These are phyloP conservation scores for Dolomedes plantarius DNA, from an alignment of 2,888 invertebrate species.

Conservation along the genomic window DNA sequence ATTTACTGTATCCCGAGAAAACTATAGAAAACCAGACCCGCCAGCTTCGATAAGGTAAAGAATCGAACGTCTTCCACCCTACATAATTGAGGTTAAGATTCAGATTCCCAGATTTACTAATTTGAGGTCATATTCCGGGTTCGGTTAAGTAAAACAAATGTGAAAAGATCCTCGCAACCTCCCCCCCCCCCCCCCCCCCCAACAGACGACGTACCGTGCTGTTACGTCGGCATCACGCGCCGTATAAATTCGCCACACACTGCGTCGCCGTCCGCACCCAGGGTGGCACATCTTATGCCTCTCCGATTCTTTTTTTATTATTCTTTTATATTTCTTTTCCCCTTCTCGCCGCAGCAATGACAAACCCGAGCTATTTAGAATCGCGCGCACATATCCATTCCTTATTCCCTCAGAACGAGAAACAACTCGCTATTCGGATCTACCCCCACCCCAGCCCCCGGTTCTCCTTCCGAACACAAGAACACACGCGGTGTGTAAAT, in stretches of 20 bases:
- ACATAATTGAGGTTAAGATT: no score
- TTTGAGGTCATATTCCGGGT: no score
- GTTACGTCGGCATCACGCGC: background rate
- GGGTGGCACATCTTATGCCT: constrained; percentile 15
- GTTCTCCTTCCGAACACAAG: constrained; percentile 15
- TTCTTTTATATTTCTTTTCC: background rate
- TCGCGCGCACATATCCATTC: constrained; percentile 51
- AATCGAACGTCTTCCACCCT: no score
- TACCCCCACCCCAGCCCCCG: background rate
- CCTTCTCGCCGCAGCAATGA: constrained; percentile 52
- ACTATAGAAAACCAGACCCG: no score
- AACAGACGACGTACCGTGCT: no score
- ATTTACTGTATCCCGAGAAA: no score
- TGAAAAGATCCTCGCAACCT: no score
- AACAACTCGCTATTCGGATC: background rate
- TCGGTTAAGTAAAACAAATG: no score
- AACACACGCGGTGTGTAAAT: constrained; percentile 65
- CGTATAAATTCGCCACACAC: constrained; percentile 46
- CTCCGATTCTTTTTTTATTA: constrained; percentile 4
- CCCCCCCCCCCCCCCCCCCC: no score
- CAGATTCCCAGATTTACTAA: no score
- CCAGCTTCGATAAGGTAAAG: no score
- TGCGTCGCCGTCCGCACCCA: constrained; percentile 14
- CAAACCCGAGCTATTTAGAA: constrained; percentile 50
- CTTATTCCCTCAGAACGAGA: constrained; percentile 34